Percentiles rank a stretch among this genome's conserved stretches.
phyloP scores from a whole-genome alignment of 2,113 vertebrate genomes.

The Camelus bactrianus region DNA sequence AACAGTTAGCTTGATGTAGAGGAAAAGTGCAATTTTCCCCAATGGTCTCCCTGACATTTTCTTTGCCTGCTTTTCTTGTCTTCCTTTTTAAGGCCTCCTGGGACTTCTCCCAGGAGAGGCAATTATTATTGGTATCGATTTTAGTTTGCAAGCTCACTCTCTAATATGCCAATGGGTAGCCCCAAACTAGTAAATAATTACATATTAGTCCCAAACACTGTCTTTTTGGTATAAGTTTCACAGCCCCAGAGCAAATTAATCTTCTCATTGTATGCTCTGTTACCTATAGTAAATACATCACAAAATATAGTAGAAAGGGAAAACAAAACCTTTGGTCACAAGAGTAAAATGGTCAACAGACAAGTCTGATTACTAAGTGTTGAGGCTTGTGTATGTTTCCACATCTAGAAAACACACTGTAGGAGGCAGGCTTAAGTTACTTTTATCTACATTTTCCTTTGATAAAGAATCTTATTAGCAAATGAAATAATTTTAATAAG shows the following conservation, averaged over 20 bases:
- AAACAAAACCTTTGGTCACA: not conserved
- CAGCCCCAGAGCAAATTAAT: slow-evolving; percentile 63
- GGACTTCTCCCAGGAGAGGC: slow-evolving; percentile 40
- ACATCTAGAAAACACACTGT: not conserved
- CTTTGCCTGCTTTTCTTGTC: not conserved
- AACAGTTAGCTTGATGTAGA: not conserved
- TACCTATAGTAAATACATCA: slow-evolving; percentile 52
- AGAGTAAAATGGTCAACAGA: not conserved
- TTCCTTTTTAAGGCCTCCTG: not conserved
- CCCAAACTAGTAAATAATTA: slow-evolving; percentile 66
- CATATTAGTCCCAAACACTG: slow-evolving; percentile 15
- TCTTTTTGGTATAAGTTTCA: slow-evolving; percentile 47
- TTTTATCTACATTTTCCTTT: not conserved
- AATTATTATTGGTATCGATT: slow-evolving; percentile 77
- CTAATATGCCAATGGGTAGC: not conserved
- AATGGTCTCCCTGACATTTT: not conserved
- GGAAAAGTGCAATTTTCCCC: not conserved
- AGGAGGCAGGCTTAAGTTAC: not conserved
- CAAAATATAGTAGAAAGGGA: slow-evolving; percentile 2
- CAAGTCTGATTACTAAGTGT: not conserved
- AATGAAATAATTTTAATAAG: slow-evolving; percentile 12
- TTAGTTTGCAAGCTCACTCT: slow-evolving; percentile 56
- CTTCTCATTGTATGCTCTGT: slow-evolving; percentile 31
- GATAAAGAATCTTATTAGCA: not conserved
- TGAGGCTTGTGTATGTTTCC: not conserved